phyloP scores from a whole-genome alignment of 2,888 invertebrate species.

The Synergus itoensis region DNA sequence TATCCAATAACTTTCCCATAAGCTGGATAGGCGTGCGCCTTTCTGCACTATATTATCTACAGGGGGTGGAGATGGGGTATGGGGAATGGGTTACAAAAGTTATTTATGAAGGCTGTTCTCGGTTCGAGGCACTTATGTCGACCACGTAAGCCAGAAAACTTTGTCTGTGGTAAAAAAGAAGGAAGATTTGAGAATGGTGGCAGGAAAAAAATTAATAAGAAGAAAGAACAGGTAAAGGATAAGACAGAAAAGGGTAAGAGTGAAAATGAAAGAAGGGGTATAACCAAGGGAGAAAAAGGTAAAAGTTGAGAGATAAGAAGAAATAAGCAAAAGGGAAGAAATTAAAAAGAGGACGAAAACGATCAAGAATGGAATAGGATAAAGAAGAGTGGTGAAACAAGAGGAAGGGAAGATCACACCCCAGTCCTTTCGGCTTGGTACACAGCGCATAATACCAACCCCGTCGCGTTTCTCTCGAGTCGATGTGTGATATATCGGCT shows the following conservation, averaged over 20 bases:
- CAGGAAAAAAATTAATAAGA: background rate
- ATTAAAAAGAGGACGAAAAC: background rate
- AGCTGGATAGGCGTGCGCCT: slow-evolving; percentile 47
- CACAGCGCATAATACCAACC: slow-evolving; percentile 55
- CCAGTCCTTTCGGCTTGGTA: slow-evolving; percentile 55
- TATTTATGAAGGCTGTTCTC: slow-evolving; percentile 51
- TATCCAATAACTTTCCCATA: slow-evolving; percentile 43
- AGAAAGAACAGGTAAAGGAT: background rate
- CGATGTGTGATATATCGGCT: slow-evolving; percentile 78
- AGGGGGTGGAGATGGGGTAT: slow-evolving; percentile 42
- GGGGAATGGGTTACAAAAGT: slow-evolving; percentile 49
- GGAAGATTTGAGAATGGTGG: background rate
- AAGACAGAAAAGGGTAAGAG: background rate
- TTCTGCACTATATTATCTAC: slow-evolving; percentile 45
- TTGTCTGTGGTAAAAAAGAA: slow-evolving; percentile 16
- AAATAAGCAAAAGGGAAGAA: background rate
- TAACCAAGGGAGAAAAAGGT: background rate
- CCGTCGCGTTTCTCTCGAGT: slow-evolving; percentile 60
- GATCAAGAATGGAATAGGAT: background rate
- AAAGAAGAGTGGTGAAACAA: background rate
- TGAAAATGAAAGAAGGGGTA: background rate
- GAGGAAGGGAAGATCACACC: slow-evolving; percentile 47
- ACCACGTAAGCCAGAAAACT: slow-evolving; percentile 42
- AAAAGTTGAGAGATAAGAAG: background rate
- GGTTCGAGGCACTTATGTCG: slow-evolving; percentile 49